phyloP scores from a whole-genome alignment of 2,888 invertebrate genomes.

The Hirtodrosophila duncani region DNA sequence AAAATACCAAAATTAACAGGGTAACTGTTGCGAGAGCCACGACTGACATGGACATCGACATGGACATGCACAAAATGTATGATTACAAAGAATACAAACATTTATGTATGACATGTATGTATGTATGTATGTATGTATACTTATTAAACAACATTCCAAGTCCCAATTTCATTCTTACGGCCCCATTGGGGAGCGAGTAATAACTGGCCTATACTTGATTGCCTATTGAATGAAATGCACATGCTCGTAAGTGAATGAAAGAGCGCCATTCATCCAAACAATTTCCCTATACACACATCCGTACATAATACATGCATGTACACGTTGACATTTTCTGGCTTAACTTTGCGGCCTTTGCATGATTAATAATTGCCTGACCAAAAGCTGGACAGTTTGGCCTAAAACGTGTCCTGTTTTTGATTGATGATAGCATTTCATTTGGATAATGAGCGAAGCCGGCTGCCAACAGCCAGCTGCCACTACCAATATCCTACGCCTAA shows the following conservation, averaged over 20 bases:
- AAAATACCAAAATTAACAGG: slow-evolving; percentile 38
- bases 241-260: slow-evolving; percentile 5
- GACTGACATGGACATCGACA: slow-evolving; percentile 24
- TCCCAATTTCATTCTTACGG: background rate
- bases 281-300: slow-evolving; percentile 1
- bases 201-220: too few relatives aligned
- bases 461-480: background rate
- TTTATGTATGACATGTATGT: background rate
- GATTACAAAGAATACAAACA: slow-evolving; percentile 18
- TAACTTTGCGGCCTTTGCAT: slow-evolving; percentile 4
- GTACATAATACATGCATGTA: too few relatives aligned
- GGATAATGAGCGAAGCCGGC: slow-evolving; percentile 29
- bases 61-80: slow-evolving; percentile 27
- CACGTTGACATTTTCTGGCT: too few relatives aligned
- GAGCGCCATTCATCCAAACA: slow-evolving; percentile 10
- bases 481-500: too few relatives aligned
- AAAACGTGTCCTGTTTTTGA: slow-evolving; percentile 24
- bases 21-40: slow-evolving; percentile 10
- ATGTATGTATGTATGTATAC: too few relatives aligned
- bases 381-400: background rate
- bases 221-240: slow-evolving; percentile 27
- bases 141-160: too few relatives aligned
- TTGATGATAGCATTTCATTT: slow-evolving; percentile 46
- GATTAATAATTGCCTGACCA: slow-evolving; percentile 10
- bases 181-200: slow-evolving; percentile 7